phyloP scores from a whole-genome alignment of 1,140 invertebrate genomes.

The Pemphigus obesinymphae region DNA sequence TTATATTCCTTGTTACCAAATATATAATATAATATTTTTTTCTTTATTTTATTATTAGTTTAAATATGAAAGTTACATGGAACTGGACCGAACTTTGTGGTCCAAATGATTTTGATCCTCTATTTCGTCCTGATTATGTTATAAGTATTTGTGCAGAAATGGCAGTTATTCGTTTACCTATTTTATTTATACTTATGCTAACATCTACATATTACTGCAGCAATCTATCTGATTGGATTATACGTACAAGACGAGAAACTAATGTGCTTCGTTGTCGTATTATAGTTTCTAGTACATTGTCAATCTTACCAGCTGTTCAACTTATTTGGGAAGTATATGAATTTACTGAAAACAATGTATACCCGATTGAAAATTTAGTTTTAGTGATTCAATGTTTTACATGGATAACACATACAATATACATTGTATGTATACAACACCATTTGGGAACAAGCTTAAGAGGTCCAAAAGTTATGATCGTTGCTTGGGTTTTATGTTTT shows the following conservation, averaged over 20 bases:
- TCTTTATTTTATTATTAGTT: neutral
- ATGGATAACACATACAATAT: conserved; percentile 75
- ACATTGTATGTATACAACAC: conserved; percentile 61
- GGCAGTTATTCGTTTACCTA: conserved; percentile 62
- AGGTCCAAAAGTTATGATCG: conserved; percentile 64
- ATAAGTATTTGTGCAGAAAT: conserved; percentile 77
- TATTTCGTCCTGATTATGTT: conserved; percentile 63
- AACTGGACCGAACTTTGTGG: conserved; percentile 72
- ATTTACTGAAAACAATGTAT: conserved; percentile 45
- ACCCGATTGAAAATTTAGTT: conserved; percentile 65
- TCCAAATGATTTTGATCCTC: conserved; percentile 59
- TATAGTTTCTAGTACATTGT: conserved; percentile 12
- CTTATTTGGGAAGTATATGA: conserved; percentile 33
- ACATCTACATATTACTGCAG: conserved; percentile 73
- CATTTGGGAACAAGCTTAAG: conserved; percentile 54
- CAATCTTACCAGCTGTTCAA: conserved; percentile 33
- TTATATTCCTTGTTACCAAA: neutral
- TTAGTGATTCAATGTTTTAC: conserved; percentile 63
- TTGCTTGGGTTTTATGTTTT: conserved; percentile 62
- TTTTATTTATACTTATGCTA: conserved; percentile 64
- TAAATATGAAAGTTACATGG: conserved; percentile 51
- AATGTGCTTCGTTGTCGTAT: conserved; percentile 60
- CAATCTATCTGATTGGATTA: conserved; percentile 56
- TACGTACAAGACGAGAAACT: conserved; percentile 58
- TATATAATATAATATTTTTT: neutral